Evolutionary conservation across 2,888 invertebrate genomes (phyloP).

Genomic region (Archaeoteleia sp.): DNA sequence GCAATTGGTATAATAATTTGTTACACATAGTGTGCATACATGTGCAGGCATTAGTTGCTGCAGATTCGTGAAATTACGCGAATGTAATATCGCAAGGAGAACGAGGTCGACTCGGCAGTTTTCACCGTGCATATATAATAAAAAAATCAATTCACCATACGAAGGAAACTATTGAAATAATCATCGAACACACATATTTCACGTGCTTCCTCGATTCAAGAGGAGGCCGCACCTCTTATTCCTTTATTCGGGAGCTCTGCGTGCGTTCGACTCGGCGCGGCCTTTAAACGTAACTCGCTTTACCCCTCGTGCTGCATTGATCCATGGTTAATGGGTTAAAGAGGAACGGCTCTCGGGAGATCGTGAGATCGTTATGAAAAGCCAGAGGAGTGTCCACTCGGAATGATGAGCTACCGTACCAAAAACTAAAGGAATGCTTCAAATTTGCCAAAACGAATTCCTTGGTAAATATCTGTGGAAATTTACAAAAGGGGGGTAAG

Average conservation of each 20-base stretch:
- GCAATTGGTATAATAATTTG: too few species aligned
- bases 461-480: slow-evolving; percentile 23
- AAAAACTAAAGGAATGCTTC: slow-evolving; percentile 16
- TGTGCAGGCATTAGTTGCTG: too few species aligned
- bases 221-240: slow-evolving; percentile 36
- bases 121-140: slow-evolving; percentile 9
- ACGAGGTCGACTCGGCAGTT: background rate
- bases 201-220: slow-evolving; percentile 18
- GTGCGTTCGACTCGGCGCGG: slow-evolving; percentile 33
- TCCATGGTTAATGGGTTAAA: slow-evolving; percentile 48
- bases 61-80: too few species aligned
- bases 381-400: slow-evolving; percentile 21
- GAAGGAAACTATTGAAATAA: slow-evolving; percentile 29
- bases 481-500: slow-evolving; percentile 16
- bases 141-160: slow-evolving; percentile 8
- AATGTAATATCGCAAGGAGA: background rate
- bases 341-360: slow-evolving; percentile 45
- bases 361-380: slow-evolving; percentile 42
- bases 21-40: too few species aligned
- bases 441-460: slow-evolving; percentile 16
- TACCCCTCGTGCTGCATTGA: slow-evolving; percentile 43
- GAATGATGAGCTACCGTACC: slow-evolving; percentile 22
- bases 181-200: slow-evolving; percentile 33
- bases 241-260: slow-evolving; percentile 40
- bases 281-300: slow-evolving; percentile 45